Percentiles rank a stretch among this genome's conserved stretches.
These are phyloP conservation scores for Allobates femoralis DNA, from an alignment of 2,797 vertebrate genomes.

Conservation along the genomic window DNA sequence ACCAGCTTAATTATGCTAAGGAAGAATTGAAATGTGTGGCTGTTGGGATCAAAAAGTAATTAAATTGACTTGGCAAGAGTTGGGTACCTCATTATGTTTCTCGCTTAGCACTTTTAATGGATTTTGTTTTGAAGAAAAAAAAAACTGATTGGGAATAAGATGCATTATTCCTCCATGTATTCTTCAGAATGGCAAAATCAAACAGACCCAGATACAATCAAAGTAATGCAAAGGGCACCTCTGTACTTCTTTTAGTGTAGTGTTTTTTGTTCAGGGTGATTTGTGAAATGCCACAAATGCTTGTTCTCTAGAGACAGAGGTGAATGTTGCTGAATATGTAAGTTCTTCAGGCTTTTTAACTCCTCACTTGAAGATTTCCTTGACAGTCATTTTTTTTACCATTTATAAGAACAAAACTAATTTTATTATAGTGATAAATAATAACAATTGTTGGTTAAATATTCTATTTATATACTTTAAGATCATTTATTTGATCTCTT, in stretches of 20 bases:
- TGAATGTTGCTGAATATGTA: constrained; percentile 34
- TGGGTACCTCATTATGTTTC: constrained; percentile 81
- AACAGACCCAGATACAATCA: constrained; percentile 44
- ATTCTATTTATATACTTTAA: no score
- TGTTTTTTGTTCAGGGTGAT: constrained; percentile 29
- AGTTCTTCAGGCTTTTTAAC: constrained; percentile 7
- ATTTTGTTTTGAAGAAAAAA: constrained; percentile 66
- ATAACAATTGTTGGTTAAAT: no score
- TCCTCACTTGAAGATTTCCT: neutral
- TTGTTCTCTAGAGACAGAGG: constrained; percentile 18
- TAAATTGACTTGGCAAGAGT: constrained; percentile 84
- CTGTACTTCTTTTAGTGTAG: constrained; percentile 33
- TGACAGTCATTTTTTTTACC: neutral
- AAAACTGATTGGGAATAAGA: constrained; percentile 69
- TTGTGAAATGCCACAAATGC: constrained; percentile 47
- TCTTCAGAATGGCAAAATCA: constrained; percentile 60
- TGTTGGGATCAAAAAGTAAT: constrained; percentile 84
- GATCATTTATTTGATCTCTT: no score
- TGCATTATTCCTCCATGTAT: constrained; percentile 65
- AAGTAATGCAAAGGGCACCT: constrained; percentile 33
- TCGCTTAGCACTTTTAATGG: constrained; percentile 83
- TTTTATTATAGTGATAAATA: no score
- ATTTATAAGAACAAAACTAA: no score
- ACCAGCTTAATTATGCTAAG: constrained; percentile 85
- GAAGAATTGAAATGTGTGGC: constrained; percentile 78